Evolutionary conservation across 2,888 invertebrate species (phyloP).

Genomic region (Alsophila aescularia): DNA sequence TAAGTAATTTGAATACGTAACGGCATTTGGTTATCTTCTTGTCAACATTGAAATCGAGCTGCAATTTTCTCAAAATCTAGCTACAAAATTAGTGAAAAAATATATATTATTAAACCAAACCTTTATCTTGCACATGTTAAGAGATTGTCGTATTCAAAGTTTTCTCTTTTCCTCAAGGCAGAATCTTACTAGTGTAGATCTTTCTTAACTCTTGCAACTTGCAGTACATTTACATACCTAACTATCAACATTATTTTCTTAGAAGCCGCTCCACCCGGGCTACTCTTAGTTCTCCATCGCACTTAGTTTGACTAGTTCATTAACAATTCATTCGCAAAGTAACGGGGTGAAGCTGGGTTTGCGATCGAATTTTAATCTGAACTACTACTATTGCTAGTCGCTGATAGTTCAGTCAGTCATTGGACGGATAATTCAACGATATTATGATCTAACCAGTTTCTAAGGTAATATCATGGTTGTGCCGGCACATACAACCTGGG

Average conservation of each 20-base stretch:
- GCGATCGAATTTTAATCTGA: slow-evolving; percentile 51
- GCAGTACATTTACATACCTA: slow-evolving; percentile 19
- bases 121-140: no score
- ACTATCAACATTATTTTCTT: slow-evolving; percentile 31
- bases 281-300: slow-evolving; percentile 48
- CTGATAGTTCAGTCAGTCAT: not conserved
- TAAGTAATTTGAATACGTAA: no score
- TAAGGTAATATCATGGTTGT: no score
- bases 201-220: not conserved
- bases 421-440: not conserved
- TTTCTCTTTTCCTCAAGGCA: no score
- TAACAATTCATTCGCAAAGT: slow-evolving; percentile 57
- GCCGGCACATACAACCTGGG: not conserved
- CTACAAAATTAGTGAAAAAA: no score
- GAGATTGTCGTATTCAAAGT: not conserved
- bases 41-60: no score
- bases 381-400: slow-evolving; percentile 1
- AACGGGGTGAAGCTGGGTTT: slow-evolving; percentile 41
- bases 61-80: no score
- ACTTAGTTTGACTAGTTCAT: slow-evolving; percentile 54
- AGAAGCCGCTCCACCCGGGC: slow-evolving; percentile 27
- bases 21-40: no score
- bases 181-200: not conserved
- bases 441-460: no score
- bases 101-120: no score